Base-by-base conservation (phyloP, 2,888 invertebrate species). In the Scaptodrosophila latifasciaeformis region DNA sequence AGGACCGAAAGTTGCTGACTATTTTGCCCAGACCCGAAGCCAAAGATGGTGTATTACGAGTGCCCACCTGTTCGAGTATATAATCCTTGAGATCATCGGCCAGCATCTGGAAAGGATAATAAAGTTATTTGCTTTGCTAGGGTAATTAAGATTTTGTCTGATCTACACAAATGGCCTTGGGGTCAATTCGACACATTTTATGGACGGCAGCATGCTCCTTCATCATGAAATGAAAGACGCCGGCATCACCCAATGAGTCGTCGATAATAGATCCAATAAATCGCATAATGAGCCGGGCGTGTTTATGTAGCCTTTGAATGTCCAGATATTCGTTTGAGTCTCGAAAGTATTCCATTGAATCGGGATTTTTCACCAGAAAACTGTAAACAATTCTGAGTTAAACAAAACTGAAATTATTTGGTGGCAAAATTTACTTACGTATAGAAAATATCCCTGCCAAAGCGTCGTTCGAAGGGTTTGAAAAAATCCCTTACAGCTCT, bases 211-310 rank as follows among this genome's bases (percentile, higher is more conserved):
- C 54, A 9, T 59, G 59, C 1, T 69, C 68, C n/a, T n/a, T 48
- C 2, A 70, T 6, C 45, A 78, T 55, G 13, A 34, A 18, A 49
- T 82, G 62, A 21, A 78, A 64, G 21, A 60, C 21, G 0, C 49
- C 39, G 2, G 60, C 29, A 59, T 79, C 68, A 15, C 59, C 61
- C 6, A 84, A 37, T 2, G 75, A 67, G 18, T 59, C 64, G 9
- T 79, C 71, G 34, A 84, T 85, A 2, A 83, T 37, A 3, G 29
- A 43, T 2, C 67, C 67, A n/a, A 79, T 29, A 10, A 63, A 51
- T 1, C 60, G 40, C 47, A 85, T 65, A 21, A 81, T 55, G 1
- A 44, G 18, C 21, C 51, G 15, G 0, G 70, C 58, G 61, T 85
- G 84, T 0, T 40, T 34, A 46, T 82, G 69, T 29, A 85, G 49